Evolutionary conservation across 2,797 vertebrate species (phyloP), one percentile per base, ranked within the genome.

Genomic region (Pteronotus mesoamericanus): DNA sequence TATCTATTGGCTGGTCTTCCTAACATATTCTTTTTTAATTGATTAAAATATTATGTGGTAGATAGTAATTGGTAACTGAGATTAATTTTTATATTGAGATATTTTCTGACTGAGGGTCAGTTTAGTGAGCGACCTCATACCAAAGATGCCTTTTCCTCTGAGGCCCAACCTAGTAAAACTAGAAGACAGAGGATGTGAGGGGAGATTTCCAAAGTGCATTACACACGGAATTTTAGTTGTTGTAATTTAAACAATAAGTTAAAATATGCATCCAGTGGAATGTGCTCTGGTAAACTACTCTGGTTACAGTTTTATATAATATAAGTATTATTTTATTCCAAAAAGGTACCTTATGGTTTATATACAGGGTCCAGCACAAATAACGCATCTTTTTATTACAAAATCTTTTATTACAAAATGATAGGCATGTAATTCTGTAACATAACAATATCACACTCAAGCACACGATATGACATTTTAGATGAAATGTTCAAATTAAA

Each of bases 41-140:
- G 59, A 86, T 88, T 80, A 93, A 89, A 55, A 6, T 39, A 57
- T 83, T 69, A 46, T 5, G 18, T 91, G 51, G 7, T 74, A 95
- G 71, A 12, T 92, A 5, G 21, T 78, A 55, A 37, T 57, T 86
- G 44, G 3, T 89, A 93, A 78, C 53, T 37, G 80, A 72, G 59
- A 46, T 51, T 14, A 11, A 53, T 42, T 95, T 96, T 96, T 64
- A 64, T 69, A 57, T 37, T 3, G 46, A 72, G 37, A n/a, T 0
- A 16, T 82, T 95, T 95, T 88, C 94, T 92, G 71, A 2, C 21
- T 46, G 55, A 96, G 96, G 74, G 16, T 85, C 90, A 42, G 21
- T 3, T 42, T 94, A 94, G 64, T 5, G 3, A 71, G 48, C 79
- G 12, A 12, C 29, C 79, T 44, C 10, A 37, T 37, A 66, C 34